Base-by-base conservation (phyloP, 2,797 vertebrate species). In the Discoglossus pictus region DNA sequence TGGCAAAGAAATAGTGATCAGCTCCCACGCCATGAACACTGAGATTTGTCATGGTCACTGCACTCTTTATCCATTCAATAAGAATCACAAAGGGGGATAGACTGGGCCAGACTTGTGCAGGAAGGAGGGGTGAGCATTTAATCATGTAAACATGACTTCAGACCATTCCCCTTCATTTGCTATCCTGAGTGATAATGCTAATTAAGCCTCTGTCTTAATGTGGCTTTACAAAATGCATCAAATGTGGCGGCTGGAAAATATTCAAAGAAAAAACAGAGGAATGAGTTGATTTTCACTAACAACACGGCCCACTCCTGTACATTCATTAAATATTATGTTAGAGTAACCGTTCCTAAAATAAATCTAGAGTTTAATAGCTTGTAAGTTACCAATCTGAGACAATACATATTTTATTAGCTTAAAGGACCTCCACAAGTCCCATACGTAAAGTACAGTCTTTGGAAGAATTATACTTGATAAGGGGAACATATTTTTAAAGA, bases 131-230 rank as follows among this genome's bases (percentile, higher is more conserved):
- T 34, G 68, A 71, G 51, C 46, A 59, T 71, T 71, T 71, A 64
- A 71, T 71, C 68, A 71, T 71, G 61, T 71, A 71, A 71, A 71
- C 68, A 71, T 71, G 68, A 71, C 68, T 71, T 51, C 68, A 64
- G 68, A 51, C 61, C 61, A 71, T 65, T 65, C 68, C 61, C 68
- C 68, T 71, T 71, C 68, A 71, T 71, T 71, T 64, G 46, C 53
- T 43, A 64, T 39, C 59, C 54, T 59, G 46, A 71, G 10, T 52
- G 61, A 65, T 70, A 44, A 59, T 59, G 68, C 68, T 64, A 64
- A 71, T 71, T 71, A 71, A 64, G 64, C 68, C 23, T 48, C 46
- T 55, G 53, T 59, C 53, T 59, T 71, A 71, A 64, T 56, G 52
- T 43, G 60, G 68, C 68, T 59, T 62, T 64, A 39, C 25, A 71